Evolutionary conservation across 2,113 vertebrate genomes (phyloP).

Genomic region (Lathamus discolor): DNA sequence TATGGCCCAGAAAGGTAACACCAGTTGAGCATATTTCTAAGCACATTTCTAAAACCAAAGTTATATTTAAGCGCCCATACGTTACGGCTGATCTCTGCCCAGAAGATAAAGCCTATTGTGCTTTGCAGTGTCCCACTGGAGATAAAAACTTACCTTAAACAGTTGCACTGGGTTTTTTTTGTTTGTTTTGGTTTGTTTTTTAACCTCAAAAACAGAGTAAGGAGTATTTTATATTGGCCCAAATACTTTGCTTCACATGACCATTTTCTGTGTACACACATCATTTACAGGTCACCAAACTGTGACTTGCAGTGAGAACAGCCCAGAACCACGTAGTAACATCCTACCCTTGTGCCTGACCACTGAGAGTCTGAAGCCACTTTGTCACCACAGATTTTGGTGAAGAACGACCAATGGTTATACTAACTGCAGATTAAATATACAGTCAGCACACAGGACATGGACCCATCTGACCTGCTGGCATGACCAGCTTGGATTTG

Average conservation of each 20-base stretch:
- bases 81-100: background rate
- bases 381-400: background rate
- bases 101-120: background rate
- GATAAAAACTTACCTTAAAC: background rate
- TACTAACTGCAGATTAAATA: background rate
- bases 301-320: background rate
- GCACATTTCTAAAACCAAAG: background rate
- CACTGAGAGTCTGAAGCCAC: background rate
- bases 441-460: background rate
- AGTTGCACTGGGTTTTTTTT: background rate
- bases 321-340: background rate
- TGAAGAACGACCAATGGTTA: background rate
- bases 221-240: conserved; percentile 9
- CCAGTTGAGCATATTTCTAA: background rate
- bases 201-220: background rate
- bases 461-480: fast-evolving
- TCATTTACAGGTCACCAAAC: background rate
- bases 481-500: background rate
- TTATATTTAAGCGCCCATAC: background rate
- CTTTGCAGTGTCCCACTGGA: background rate
- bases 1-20: background rate
- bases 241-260: background rate
- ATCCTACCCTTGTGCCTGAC: background rate
- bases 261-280: background rate
- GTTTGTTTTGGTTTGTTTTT: background rate